phyloP scores from a whole-genome alignment of 2,888 invertebrate genomes.

The Asteroscopus sphinx region DNA sequence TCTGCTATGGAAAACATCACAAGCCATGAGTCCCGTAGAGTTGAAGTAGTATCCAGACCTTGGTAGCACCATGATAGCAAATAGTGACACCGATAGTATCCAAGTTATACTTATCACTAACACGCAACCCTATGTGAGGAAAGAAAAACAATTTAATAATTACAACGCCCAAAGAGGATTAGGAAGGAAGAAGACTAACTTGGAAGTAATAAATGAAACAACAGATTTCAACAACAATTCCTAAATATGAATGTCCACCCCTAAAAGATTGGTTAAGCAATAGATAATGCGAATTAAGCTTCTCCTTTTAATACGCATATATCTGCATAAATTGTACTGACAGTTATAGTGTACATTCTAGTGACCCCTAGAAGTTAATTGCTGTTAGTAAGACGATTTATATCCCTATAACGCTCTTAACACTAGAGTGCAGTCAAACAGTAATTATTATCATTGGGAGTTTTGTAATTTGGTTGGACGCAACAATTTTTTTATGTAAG shows the following conservation, averaged over 20 bases:
- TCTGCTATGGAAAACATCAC: conserved; percentile 96
- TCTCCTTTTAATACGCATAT: conserved; percentile 2
- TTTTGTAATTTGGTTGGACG: too few relatives aligned
- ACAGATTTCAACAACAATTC: neutral
- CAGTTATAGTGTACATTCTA: conserved; percentile 5
- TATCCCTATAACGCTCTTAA: too few relatives aligned
- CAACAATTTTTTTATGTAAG: neutral
- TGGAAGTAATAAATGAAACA: neutral
- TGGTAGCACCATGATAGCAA: conserved; percentile 95
- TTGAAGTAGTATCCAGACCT: conserved; percentile 97
- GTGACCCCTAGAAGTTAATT: conserved; percentile 19
- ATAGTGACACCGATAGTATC: conserved; percentile 95
- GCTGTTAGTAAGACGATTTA: neutral
- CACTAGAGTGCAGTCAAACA: neutral
- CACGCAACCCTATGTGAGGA: conserved; percentile 93
- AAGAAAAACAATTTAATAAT: conserved; percentile 16
- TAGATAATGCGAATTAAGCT: neutral
- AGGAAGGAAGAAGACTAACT: too few relatives aligned
- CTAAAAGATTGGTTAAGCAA: neutral
- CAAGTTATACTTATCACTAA: conserved; percentile 95
- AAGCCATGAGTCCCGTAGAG: conserved; percentile 95
- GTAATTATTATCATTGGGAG: too few relatives aligned
- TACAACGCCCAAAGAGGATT: too few relatives aligned
- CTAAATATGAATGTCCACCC: too few relatives aligned
- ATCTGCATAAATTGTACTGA: conserved; percentile 12